A percentile compares a stretch with the other conserved stretches of the same genome.
Conservation (phyloP, 2,797 vertebrate genomes). For the Brotula barbata region DNA sequence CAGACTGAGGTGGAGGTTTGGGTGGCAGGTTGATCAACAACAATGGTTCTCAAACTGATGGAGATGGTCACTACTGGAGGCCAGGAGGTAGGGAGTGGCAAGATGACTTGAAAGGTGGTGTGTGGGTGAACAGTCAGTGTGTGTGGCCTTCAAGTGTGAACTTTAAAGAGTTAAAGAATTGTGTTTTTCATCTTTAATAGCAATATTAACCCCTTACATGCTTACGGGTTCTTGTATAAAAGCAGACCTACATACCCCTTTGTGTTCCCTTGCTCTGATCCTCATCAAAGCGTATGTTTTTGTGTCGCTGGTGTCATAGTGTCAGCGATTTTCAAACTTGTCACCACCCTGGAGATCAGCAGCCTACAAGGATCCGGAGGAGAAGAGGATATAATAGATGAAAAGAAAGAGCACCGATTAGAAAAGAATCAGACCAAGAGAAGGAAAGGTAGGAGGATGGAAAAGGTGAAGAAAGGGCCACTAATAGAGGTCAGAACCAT, state of each 20-base stretch:
- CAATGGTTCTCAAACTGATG: background rate
- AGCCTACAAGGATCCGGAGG: background rate
- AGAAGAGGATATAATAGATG: constrained; percentile 2
- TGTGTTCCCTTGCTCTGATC: too few species aligned
- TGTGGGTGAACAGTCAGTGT: too few species aligned
- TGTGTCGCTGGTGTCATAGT: background rate
- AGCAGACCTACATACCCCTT: too few species aligned
- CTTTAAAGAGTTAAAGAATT: too few species aligned
- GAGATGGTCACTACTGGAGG: background rate
- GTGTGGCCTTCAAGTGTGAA: too few species aligned
- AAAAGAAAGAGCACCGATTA: constrained; percentile 7
- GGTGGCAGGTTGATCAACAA: background rate
- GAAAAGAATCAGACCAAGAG: constrained; percentile 1
- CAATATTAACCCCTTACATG: too few species aligned
- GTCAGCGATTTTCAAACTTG: background rate
- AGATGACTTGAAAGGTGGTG: background rate
- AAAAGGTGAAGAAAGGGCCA: constrained; percentile 55
- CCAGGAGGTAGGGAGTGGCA: background rate
- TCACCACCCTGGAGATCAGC: background rate
- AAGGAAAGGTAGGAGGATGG: constrained; percentile 15
- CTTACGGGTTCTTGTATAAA: too few species aligned
- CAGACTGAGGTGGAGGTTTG: constrained; percentile 29
- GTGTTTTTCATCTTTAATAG: too few species aligned
- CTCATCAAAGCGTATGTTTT: background rate
- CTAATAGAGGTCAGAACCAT: constrained; percentile 80